Conservation (phyloP, 37 sponge, comb jelly and placozoan species). For the Hexactinellida sp. region DNA sequence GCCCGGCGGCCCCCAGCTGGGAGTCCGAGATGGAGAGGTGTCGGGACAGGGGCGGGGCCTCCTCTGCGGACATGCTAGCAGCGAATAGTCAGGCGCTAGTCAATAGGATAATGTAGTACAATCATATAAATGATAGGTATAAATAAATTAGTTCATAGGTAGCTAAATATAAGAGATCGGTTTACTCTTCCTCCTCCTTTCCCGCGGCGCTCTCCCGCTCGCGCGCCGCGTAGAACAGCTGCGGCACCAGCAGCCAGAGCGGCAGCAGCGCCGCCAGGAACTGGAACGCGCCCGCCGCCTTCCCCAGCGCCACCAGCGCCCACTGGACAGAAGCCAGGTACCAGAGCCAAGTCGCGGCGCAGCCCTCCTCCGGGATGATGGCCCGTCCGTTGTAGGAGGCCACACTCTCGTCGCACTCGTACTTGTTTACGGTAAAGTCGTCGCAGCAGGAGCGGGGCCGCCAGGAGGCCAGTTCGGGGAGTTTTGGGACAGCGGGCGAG, state of each 20-base stretch:
- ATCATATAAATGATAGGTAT: no score
- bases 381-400: background rate
- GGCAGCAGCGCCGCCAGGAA: background rate
- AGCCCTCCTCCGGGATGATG: background rate
- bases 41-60: no score
- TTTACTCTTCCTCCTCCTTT: background rate
- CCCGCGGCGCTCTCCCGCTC: background rate
- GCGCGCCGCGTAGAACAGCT: background rate
- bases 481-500: background rate
- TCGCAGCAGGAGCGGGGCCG: background rate
- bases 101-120: no score
- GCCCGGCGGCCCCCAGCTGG: no score
- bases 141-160: no score
- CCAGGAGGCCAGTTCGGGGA: background rate
- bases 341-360: background rate
- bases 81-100: no score
- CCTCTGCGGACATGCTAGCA: no score
- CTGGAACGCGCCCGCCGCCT: background rate
- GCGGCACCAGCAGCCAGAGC: background rate
- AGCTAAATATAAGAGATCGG: background rate
- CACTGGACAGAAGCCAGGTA: background rate
- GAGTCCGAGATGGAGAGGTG: no score
- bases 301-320: background rate
- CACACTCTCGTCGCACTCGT: background rate
- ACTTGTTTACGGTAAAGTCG: background rate